Evolutionary conservation across 2,797 vertebrate species (phyloP).

Genomic region (Phoeniculus purpureus): DNA sequence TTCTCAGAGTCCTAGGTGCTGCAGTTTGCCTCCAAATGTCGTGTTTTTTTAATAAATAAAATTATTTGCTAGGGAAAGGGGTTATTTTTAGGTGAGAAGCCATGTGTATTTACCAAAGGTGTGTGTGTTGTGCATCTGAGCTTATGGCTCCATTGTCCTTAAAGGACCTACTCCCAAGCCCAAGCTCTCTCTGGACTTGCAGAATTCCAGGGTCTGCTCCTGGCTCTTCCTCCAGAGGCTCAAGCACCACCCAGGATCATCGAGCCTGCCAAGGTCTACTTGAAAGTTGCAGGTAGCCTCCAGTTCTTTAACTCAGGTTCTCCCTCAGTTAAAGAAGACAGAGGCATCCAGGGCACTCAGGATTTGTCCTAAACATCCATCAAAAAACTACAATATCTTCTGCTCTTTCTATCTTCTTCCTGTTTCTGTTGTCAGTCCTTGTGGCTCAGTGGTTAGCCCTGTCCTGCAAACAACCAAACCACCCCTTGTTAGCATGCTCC

Average conservation of each 20-base stretch:
- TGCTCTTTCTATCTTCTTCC: neutral
- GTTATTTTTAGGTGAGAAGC: conserved; percentile 16
- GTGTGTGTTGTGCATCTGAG: neutral
- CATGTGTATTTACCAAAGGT: neutral
- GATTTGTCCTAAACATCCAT: neutral
- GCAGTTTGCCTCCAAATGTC: neutral
- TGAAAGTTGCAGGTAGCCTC: neutral
- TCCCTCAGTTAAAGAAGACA: neutral
- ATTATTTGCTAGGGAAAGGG: neutral
- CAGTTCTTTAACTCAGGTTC: neutral
- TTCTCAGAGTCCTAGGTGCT: neutral
- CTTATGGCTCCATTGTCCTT: conserved; percentile 34
- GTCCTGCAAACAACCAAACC: too few species aligned
- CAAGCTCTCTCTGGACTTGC: neutral
- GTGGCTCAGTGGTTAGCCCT: rapidly evolving
- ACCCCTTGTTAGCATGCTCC: rapidly evolving
- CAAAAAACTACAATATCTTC: neutral
- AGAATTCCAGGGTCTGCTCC: neutral
- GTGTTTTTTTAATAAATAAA: conserved; percentile 25
- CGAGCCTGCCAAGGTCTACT: neutral
- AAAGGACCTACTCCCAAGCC: neutral
- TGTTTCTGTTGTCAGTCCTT: neutral
- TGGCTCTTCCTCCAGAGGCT: neutral
- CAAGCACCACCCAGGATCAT: neutral
- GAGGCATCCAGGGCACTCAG: neutral